A percentile compares a stretch with the other conserved stretches of the same genome.
Conservation (phyloP, 2,797 vertebrate species). For the Ambastaia sidthimunki region DNA sequence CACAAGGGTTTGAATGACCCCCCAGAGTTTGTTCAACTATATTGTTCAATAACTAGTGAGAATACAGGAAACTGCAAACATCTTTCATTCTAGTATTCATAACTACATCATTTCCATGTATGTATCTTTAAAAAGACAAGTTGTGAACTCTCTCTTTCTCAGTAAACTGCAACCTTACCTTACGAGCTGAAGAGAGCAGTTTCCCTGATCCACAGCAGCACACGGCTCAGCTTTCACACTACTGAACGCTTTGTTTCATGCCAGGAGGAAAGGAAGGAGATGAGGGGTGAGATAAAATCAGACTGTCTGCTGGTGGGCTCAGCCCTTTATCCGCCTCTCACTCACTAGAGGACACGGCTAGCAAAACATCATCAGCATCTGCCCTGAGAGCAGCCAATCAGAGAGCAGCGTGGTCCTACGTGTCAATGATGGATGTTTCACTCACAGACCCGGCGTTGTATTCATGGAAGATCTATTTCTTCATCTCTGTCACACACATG, state of each 20-base stretch:
- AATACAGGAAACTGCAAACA: neutral
- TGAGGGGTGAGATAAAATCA: slow-evolving; percentile 27
- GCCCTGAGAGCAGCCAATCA: slow-evolving; percentile 40
- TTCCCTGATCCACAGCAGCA: slow-evolving; percentile 9
- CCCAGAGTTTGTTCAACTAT: neutral
- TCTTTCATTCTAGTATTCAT: neutral
- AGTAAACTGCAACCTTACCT: slow-evolving; percentile 43
- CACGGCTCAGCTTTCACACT: slow-evolving; percentile 39
- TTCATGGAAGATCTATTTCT: neutral
- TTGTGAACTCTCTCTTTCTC: slow-evolving; percentile 17
- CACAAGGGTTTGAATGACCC: neutral
- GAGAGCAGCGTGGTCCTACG: slow-evolving; percentile 18
- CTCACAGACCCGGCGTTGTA: slow-evolving; percentile 7
- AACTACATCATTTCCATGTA: neutral
- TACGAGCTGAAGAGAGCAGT: slow-evolving; percentile 11
- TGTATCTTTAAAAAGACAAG: neutral
- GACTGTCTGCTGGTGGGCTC: slow-evolving; percentile 40
- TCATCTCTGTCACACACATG: slow-evolving; percentile 2
- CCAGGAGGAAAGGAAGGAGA: slow-evolving; percentile 48
- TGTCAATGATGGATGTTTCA: slow-evolving; percentile 18
- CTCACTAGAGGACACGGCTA: slow-evolving; percentile 20
- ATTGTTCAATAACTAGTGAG: neutral
- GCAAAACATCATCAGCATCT: slow-evolving; percentile 52
- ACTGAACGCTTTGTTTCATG: slow-evolving; percentile 62
- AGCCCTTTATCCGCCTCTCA: slow-evolving; percentile 18